Evolutionary conservation across 2,797 vertebrate genomes (phyloP).

Genomic region (Argyrosomus regius): DNA sequence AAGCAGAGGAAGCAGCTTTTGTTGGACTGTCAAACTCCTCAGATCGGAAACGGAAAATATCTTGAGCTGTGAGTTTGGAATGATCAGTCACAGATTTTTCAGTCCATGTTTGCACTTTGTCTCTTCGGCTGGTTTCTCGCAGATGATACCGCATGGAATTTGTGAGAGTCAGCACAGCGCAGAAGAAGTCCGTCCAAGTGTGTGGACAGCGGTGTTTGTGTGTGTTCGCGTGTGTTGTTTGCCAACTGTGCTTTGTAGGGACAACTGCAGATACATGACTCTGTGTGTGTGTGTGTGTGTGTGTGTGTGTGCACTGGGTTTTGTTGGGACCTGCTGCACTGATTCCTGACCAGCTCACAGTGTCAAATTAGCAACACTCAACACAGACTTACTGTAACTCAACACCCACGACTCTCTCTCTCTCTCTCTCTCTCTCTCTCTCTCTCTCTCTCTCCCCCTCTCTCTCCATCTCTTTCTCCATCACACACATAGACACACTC

Average conservation of each 20-base stretch:
- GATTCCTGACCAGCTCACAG: conserved; percentile 69
- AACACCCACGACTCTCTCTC: conserved; percentile 60
- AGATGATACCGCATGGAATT: conserved; percentile 42
- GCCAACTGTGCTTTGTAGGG: conserved; percentile 58
- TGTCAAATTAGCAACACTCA: conserved; percentile 77
- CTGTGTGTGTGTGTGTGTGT: conserved; percentile 20
- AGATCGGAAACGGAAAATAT: conserved; percentile 33
- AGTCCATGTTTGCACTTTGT: conserved; percentile 11
- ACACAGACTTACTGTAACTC: conserved; percentile 74
- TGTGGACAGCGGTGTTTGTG: conserved; percentile 16
- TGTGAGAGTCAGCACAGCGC: conserved; percentile 46
- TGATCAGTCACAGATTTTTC: conserved; percentile 17
- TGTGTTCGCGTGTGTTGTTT: conserved; percentile 43
- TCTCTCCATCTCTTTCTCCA: conserved; percentile 28
- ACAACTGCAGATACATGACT: conserved; percentile 59
- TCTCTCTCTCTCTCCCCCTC: conserved; percentile 39
- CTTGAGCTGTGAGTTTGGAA: conserved; percentile 3
- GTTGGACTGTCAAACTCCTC: conserved; percentile 23
- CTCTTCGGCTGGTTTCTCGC: conserved; percentile 10
- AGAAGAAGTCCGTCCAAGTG: conserved; percentile 13
- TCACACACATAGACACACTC: conserved; percentile 11
- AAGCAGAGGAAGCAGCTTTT: conserved; percentile 53
- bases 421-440: conserved; percentile 35
- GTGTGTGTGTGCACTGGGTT: conserved; percentile 40
- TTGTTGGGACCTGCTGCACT: conserved; percentile 63